phyloP scores from a whole-genome alignment of 30 jellyfish, hydroid and myxozoan genomes.

The Nemopilema nomurai region DNA sequence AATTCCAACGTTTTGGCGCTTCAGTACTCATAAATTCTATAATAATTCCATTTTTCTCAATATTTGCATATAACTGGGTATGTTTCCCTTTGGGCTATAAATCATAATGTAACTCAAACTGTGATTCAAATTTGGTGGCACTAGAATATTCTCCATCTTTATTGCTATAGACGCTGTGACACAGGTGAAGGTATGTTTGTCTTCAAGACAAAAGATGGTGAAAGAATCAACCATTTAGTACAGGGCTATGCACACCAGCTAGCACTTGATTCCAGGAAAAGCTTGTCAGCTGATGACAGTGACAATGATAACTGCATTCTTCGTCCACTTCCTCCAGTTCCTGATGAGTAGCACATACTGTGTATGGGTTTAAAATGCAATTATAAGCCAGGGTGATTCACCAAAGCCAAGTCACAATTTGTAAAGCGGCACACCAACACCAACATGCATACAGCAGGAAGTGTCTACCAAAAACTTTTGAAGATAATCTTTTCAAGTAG shows the following conservation, averaged over 20 bases:
- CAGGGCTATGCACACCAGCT: conserved; percentile 47
- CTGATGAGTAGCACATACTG: conserved; percentile 34
- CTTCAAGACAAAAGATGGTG: conserved; percentile 71
- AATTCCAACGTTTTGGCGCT: no score
- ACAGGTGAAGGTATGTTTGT: conserved; percentile 83
- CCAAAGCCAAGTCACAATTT: no score
- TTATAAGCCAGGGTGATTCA: no score
- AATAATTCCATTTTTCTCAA: no score
- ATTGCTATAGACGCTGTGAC: conserved; percentile 60
- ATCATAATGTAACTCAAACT: background rate
- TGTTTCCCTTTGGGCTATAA: background rate
- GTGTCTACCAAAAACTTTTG: no score
- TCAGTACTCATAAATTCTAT: no score
- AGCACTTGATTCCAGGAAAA: conserved; percentile 35
- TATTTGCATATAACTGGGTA: no score
- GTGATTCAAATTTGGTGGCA: background rate
- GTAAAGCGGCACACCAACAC: no score
- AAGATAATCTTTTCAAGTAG: no score
- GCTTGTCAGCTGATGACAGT: conserved; percentile 38
- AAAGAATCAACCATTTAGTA: conserved; percentile 40
- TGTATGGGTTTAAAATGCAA: no score
- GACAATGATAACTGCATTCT: conserved; percentile 42
- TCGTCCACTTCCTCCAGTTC: conserved; percentile 72
- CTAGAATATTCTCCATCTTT: background rate
- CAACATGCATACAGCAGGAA: no score